Evolutionary conservation across 2,888 invertebrate genomes (phyloP).

Genomic region (Acleris holmiana): DNA sequence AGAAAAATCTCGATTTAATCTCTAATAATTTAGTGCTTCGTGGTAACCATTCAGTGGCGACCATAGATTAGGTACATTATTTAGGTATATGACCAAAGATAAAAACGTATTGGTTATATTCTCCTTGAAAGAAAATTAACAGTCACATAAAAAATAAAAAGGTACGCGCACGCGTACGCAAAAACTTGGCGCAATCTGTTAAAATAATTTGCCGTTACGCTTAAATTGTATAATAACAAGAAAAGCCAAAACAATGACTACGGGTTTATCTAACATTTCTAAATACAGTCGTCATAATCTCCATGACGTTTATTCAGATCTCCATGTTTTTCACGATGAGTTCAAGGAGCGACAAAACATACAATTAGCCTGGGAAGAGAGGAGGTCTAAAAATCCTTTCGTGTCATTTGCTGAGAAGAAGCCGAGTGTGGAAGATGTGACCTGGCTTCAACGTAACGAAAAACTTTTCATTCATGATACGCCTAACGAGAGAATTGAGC

Average conservation of each 20-base stretch:
- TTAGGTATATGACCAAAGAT: too few species aligned
- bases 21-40: too few species aligned
- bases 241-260: constrained; percentile 45
- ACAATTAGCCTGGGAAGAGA: constrained; percentile 52
- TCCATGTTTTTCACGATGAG: constrained; percentile 58
- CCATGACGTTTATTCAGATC: constrained; percentile 57
- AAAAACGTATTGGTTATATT: too few species aligned
- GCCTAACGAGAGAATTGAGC: constrained; percentile 51
- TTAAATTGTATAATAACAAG: neutral
- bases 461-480: constrained; percentile 63
- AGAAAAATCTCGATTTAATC: too few species aligned
- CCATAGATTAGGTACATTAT: too few species aligned
- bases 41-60: too few species aligned
- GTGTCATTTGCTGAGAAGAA: constrained; percentile 60
- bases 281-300: constrained; percentile 60
- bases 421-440: constrained; percentile 45
- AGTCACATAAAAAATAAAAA: neutral
- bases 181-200: neutral
- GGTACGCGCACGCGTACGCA: neutral
- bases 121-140: too few species aligned
- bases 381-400: constrained; percentile 48
- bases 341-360: constrained; percentile 59
- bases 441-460: constrained; percentile 64
- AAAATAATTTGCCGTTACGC: neutral
- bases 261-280: constrained; percentile 49